phyloP scores from a whole-genome alignment of 2,888 invertebrate species.

The Caenorhabditis sp. region DNA sequence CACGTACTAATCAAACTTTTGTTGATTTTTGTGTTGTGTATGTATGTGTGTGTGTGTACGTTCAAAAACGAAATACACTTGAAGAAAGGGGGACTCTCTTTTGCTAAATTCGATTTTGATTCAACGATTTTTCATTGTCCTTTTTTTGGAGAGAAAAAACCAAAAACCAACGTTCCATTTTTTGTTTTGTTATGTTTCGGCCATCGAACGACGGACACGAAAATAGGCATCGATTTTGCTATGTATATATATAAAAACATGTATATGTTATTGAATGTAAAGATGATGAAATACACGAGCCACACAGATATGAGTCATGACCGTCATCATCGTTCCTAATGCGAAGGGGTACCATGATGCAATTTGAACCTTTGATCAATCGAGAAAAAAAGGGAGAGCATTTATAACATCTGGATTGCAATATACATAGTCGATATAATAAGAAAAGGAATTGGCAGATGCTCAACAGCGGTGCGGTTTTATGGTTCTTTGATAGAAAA shows the following conservation, averaged over 20 bases:
- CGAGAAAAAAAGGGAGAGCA: background rate
- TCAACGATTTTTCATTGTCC: background rate
- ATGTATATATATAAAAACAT: background rate
- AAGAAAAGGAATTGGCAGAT: background rate
- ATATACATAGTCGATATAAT: background rate
- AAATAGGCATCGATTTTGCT: background rate
- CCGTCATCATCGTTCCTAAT: too few species aligned
- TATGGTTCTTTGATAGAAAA: background rate
- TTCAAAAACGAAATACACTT: too few species aligned
- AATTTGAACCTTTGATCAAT: background rate
- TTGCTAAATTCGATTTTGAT: background rate
- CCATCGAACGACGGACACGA: too few species aligned
- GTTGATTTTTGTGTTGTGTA: background rate
- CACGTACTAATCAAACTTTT: background rate
- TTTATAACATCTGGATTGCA: background rate
- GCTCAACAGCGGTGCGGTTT: background rate
- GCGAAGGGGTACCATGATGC: background rate
- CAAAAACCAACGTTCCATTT: background rate
- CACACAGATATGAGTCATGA: too few species aligned
- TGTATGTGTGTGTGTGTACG: background rate
- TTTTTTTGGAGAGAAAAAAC: background rate
- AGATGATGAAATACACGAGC: background rate
- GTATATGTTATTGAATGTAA: background rate
- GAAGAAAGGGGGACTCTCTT: too few species aligned
- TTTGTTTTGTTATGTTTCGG: too few species aligned